These are phyloP conservation scores for Mastomys coucha DNA, from an alignment of 2,113 vertebrate species.

Conservation along the genomic window DNA sequence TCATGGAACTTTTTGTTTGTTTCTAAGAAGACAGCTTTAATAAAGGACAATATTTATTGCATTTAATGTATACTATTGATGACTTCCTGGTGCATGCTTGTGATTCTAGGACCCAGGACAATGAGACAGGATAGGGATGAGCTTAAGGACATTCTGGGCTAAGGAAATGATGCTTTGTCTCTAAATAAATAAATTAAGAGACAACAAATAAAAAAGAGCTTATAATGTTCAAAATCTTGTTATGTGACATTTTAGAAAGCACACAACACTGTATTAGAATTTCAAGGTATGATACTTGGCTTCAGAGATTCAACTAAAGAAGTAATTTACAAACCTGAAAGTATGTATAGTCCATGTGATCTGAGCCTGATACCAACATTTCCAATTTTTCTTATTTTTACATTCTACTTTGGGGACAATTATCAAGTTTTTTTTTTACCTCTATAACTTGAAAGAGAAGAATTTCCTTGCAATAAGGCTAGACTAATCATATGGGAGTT, in stretches of 20 bases:
- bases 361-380: not conserved
- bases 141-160: not conserved
- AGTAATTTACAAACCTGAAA: not conserved
- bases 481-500: not conserved
- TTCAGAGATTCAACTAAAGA: not conserved
- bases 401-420: not conserved
- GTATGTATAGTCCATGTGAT: not conserved
- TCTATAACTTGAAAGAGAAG: not conserved
- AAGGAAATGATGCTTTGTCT: not conserved
- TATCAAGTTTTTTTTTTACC: not conserved
- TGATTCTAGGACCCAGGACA: not conserved
- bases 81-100: not conserved
- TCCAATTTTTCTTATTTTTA: not conserved
- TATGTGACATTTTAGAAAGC: conserved; percentile 17
- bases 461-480: not conserved
- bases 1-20: not conserved
- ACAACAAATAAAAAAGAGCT: not conserved
- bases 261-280: not conserved
- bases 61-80: not conserved
- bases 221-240: conserved; percentile 8
- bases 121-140: too few relatives aligned
- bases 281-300: not conserved
- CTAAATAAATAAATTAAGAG: not conserved
- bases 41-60: too few relatives aligned
- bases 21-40: not conserved